Percentiles rank a stretch among this genome's conserved stretches.
These are phyloP conservation scores for Albula glossodonta DNA, from an alignment of 2,113 vertebrate species.

Conservation along the genomic window DNA sequence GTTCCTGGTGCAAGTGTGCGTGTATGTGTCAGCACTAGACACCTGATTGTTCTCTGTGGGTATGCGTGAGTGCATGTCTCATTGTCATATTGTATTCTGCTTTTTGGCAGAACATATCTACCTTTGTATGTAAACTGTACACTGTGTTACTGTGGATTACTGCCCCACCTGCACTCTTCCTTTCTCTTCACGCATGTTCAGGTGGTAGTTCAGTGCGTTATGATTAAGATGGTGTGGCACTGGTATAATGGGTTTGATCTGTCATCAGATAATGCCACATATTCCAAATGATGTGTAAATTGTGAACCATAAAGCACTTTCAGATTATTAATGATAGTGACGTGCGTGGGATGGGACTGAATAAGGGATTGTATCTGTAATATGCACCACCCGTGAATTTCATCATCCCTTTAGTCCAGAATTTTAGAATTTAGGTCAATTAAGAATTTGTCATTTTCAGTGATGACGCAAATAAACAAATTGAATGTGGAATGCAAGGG, in stretches of 20 bases:
- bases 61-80: neutral
- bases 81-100: neutral
- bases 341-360: neutral
- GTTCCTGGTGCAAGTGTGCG: neutral
- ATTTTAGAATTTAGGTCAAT: neutral
- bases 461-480: neutral
- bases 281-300: neutral
- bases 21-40: neutral
- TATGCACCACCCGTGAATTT: neutral
- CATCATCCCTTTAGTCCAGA: neutral
- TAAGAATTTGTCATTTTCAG: neutral
- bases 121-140: neutral
- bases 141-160: conserved; percentile 1
- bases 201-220: neutral
- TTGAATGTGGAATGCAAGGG: neutral
- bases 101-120: neutral
- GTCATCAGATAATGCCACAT: neutral
- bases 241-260: neutral
- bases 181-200: neutral
- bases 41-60: neutral
- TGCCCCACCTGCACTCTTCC: neutral
- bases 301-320: neutral
- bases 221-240: neutral
- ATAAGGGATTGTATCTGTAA: neutral
- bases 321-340: neutral